Percentiles rank a stretch among this genome's conserved stretches.
Evolutionary conservation across 2,797 vertebrate species (phyloP).

Genomic region (Danio choprae): DNA sequence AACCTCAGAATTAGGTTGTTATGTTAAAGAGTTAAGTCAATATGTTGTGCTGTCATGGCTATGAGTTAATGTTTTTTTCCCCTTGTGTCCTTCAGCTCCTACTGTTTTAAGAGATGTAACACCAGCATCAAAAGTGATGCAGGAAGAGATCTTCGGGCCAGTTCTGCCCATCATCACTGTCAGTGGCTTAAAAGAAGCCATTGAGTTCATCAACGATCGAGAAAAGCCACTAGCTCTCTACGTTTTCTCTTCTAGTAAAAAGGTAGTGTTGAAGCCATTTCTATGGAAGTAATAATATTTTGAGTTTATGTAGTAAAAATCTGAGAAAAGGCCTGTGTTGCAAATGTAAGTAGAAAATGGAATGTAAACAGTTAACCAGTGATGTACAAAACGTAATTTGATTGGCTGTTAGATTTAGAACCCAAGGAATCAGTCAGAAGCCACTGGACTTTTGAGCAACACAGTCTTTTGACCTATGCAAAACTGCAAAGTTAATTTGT

Average conservation of each 20-base stretch:
- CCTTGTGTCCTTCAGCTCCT: constrained; percentile 74
- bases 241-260: constrained; percentile 81
- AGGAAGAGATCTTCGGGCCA: constrained; percentile 92
- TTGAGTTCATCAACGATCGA: constrained; percentile 83
- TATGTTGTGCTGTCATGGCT: neutral
- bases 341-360: too few species aligned
- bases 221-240: constrained; percentile 91
- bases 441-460: too few species aligned
- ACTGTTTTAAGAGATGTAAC: constrained; percentile 85
- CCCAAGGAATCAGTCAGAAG: too few species aligned
- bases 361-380: too few species aligned
- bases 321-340: too few species aligned
- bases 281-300: too few species aligned
- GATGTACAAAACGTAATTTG: too few species aligned
- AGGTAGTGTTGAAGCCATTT: too few species aligned
- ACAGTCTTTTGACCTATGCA: too few species aligned
- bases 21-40: neutral
- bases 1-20: neutral
- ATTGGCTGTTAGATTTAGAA: too few species aligned
- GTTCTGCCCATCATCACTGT: constrained; percentile 85
- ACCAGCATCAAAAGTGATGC: constrained; percentile 83
- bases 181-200: constrained; percentile 82
- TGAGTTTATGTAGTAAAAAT: too few species aligned
- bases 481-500: too few species aligned
- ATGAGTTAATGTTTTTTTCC: neutral